Percentiles rank a stretch among this genome's conserved stretches.
These are phyloP conservation scores for Drosophila flavopinicola DNA, from an alignment of 2,888 invertebrate genomes.

Conservation along the genomic window DNA sequence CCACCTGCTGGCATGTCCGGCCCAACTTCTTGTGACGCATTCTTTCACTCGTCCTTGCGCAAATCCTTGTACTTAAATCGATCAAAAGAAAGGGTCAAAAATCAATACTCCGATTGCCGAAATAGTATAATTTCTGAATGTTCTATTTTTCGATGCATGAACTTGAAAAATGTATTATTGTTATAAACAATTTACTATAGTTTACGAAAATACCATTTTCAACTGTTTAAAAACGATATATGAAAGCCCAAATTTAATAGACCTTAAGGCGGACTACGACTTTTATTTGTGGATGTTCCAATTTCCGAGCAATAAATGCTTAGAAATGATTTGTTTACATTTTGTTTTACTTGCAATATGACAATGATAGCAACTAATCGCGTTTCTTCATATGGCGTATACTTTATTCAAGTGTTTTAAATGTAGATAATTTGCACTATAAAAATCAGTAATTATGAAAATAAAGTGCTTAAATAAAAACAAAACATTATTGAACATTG, in stretches of 20 bases:
- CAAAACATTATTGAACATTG: too few species aligned
- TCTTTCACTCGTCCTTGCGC: conserved; percentile 5
- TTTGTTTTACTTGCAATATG: background rate
- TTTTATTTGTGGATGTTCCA: too few species aligned
- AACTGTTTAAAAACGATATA: too few species aligned
- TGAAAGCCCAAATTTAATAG: too few species aligned
- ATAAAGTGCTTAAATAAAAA: too few species aligned
- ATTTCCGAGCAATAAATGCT: background rate
- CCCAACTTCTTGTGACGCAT: background rate
- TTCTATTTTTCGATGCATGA: too few species aligned
- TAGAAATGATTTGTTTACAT: conserved; percentile 21
- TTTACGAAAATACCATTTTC: too few species aligned
- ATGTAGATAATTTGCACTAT: background rate
- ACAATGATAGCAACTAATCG: background rate
- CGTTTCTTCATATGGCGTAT: background rate
- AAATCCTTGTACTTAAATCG: background rate
- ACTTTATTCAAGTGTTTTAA: background rate
- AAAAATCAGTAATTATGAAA: background rate
- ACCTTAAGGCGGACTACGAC: too few species aligned
- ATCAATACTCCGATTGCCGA: background rate
- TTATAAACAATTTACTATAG: too few species aligned
- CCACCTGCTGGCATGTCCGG: conserved; percentile 32
- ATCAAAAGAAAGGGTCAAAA: conserved; percentile 4
- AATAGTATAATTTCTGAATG: too few species aligned
- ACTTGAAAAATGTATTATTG: too few species aligned